These are phyloP conservation scores for Ophthalmolycus amberensis DNA, from an alignment of 2,113 vertebrate genomes.

Conservation along the genomic window DNA sequence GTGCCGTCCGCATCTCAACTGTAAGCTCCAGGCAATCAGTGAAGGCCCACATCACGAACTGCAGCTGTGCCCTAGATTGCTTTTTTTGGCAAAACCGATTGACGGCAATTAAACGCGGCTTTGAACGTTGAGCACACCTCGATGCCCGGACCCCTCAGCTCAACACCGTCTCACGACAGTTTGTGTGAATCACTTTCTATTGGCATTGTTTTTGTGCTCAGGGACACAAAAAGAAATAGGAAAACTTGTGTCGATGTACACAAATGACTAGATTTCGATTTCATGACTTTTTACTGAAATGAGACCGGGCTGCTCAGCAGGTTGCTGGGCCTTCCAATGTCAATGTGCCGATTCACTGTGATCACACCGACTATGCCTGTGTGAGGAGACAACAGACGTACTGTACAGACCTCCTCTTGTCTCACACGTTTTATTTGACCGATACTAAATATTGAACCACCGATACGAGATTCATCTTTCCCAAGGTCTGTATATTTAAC, in stretches of 20 bases:
- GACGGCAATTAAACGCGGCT: conserved; percentile 39
- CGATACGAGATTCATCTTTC: not conserved
- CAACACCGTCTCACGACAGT: not conserved
- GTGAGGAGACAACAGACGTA: not conserved
- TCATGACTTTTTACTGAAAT: not conserved
- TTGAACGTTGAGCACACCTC: conserved; percentile 35
- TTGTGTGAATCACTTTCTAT: not conserved
- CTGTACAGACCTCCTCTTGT: not conserved
- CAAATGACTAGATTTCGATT: not conserved
- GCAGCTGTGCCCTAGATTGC: conserved; percentile 57
- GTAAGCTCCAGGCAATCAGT: conserved; percentile 34
- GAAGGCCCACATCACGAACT: conserved; percentile 13
- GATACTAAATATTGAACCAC: conserved; percentile 20
- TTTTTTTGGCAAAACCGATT: conserved; percentile 38
- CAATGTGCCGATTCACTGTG: conserved; percentile 24
- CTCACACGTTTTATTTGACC: not conserved
- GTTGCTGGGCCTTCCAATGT: not conserved
- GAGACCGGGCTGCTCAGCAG: not conserved
- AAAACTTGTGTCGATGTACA: not conserved
- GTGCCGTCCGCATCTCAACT: conserved; percentile 24
- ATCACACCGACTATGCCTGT: not conserved
- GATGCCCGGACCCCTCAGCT: conserved; percentile 3
- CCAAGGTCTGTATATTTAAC: not conserved
- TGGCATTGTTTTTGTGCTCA: not conserved
- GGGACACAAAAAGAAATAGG: not conserved